Evolutionary conservation across 2,888 invertebrate genomes (phyloP), one percentile per base, ranked within the genome.

Genomic region (Lapara coniferarum): DNA sequence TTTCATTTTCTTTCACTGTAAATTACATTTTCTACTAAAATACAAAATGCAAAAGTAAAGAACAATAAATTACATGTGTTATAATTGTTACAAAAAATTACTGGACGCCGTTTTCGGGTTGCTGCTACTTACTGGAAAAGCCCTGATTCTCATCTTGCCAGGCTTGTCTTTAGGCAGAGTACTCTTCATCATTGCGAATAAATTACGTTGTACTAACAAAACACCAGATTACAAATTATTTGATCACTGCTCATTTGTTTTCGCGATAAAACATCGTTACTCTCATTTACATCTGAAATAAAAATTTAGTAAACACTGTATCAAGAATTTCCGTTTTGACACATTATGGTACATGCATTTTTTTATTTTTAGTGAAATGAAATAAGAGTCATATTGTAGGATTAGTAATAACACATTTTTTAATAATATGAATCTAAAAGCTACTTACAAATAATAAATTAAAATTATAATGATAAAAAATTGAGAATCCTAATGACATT

Each of bases 81-180:
- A 8, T 13, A 52, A 37, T 14, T 14, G 30, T 37, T 3, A 52
- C 13, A 46, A 25, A 51, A 63, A 44, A 55, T 52, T 5, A 44
- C 51, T 12, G 14, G 25, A 58, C 8, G n/a, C 30, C 16, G n/a
- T 14, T 19, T 52, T 44, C 12, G 5, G 12, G 4, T 55, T 55
- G 25, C 25, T 68, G 25, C 25, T 68, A 96, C 98, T 98, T 95
- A 99, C 98, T 90, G 99, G 98, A 94, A 99, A 99, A 81, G 99
- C 98, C 92, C 98, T 96, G 88, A 99, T 99, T 89, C 99, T 96
- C 98, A 99, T 98, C 95, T 99, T 99, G 95, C 97, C 91, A 71
- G 93, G 96, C 94, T 98, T 98, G 94, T 98, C 98, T 93, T 98
- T 98, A 83, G 96, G 96, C 92, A 97, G 94, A 82, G 96, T 95